Evolutionary conservation across 2,797 vertebrate genomes (phyloP).

Genomic region (Micropoecilia bifurca): DNA sequence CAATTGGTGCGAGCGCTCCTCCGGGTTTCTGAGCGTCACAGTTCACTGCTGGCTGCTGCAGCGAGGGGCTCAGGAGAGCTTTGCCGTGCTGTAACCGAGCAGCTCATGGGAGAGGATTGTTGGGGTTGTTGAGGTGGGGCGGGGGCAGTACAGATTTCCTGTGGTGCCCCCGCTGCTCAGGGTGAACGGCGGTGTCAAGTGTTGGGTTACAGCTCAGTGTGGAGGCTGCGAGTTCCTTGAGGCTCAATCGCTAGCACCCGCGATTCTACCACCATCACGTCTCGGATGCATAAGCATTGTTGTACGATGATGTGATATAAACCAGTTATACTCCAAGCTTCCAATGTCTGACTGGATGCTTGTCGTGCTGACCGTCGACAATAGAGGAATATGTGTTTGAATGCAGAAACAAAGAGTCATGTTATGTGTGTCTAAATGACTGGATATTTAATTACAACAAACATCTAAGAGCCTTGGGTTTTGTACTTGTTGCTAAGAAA

Average conservation of each 20-base stretch:
- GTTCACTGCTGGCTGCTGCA: constrained; percentile 51
- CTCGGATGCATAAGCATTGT: not conserved
- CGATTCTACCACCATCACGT: constrained; percentile 21
- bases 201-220: constrained; percentile 71
- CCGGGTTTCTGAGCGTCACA: constrained; percentile 51
- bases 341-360: not conserved
- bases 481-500: not conserved
- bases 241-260: constrained; percentile 28
- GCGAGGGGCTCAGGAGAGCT: constrained; percentile 46
- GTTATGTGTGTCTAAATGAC: constrained; percentile 11
- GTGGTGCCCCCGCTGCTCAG: constrained; percentile 65
- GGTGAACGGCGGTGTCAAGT: constrained; percentile 71
- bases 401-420: not conserved
- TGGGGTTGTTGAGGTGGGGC: constrained; percentile 4
- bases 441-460: constrained; percentile 19
- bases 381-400: not conserved
- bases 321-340: not conserved
- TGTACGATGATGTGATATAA: not conserved
- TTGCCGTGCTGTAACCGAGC: constrained; percentile 55
- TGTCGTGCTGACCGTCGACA: not conserved
- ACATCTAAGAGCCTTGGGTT: not conserved
- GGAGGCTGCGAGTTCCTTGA: constrained; percentile 25
- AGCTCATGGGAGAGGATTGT: constrained; percentile 39
- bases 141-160: constrained; percentile 61
- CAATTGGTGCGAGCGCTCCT: constrained; percentile 51